A percentile compares a stretch with the other conserved stretches of the same genome.
Conservation (phyloP, 2,113 vertebrate species). For the Vicugna pacos region DNA sequence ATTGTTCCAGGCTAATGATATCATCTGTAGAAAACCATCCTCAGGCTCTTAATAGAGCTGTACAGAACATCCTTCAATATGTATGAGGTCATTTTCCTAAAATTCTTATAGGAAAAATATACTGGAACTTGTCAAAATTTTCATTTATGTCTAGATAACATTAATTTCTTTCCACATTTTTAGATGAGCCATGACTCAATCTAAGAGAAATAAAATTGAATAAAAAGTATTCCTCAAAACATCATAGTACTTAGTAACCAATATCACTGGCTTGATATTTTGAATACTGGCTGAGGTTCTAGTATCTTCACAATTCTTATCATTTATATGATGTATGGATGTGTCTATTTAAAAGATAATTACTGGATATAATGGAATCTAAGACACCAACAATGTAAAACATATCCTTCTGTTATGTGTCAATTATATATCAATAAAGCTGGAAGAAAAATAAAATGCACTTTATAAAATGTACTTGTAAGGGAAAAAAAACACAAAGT, state of each 20-base stretch:
- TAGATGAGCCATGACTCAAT: not conserved
- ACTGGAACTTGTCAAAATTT: not conserved
- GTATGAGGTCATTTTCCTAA: conserved; percentile 8
- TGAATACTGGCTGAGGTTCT: not conserved
- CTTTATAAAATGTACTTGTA: not conserved
- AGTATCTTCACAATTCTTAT: not conserved
- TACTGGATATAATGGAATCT: not conserved
- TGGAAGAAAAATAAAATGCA: not conserved
- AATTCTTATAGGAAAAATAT: conserved; percentile 5
- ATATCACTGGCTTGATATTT: not conserved
- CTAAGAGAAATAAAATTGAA: not conserved
- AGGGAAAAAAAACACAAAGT: not conserved
- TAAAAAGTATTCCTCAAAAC: not conserved
- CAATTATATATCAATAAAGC: not conserved
- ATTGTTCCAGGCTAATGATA: not conserved
- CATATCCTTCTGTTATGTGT: not conserved
- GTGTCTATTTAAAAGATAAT: not conserved
- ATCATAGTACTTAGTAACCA: not conserved
- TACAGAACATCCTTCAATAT: not conserved
- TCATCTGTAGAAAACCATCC: not conserved
- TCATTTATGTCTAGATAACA: not conserved
- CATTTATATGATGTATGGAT: not conserved
- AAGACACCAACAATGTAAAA: not conserved
- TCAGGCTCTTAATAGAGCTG: not conserved
- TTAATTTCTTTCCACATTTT: not conserved